Percentiles rank a stretch among this genome's conserved stretches.
Conservation (phyloP, 2,797 vertebrate species). For the Acrossocheilus wenchowensis region DNA sequence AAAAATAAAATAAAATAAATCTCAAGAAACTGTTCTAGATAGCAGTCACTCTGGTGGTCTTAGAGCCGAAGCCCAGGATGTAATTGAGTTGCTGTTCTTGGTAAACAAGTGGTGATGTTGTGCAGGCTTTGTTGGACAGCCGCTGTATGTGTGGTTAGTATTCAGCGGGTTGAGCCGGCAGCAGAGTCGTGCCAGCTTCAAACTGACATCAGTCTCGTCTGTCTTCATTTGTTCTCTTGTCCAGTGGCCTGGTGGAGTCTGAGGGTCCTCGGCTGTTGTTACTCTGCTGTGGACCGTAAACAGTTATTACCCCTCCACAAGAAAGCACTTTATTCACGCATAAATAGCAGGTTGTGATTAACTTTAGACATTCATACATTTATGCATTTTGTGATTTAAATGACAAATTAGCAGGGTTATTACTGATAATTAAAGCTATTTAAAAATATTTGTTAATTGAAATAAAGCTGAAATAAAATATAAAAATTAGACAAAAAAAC, state of each 20-base stretch:
- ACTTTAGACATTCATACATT: neutral
- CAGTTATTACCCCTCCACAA: neutral
- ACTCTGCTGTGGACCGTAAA: neutral
- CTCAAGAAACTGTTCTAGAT: neutral
- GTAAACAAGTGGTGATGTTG: neutral
- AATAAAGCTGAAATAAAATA: neutral
- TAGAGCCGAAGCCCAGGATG: neutral
- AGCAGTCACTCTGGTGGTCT: neutral
- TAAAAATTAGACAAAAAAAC: neutral
- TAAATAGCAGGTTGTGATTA: neutral
- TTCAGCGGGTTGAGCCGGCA: neutral
- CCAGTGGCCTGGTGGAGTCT: conserved; percentile 19
- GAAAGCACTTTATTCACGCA: neutral
- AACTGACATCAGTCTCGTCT: conserved; percentile 33
- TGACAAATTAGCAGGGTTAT: neutral
- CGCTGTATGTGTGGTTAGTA: conserved; percentile 33
- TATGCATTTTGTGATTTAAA: neutral
- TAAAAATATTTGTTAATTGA: neutral
- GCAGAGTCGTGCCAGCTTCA: conserved; percentile 13
- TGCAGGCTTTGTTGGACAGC: conserved; percentile 3
- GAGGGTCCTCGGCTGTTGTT: conserved; percentile 10
- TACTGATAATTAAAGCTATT: neutral
- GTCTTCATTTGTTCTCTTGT: conserved; percentile 35
- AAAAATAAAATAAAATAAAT: too few relatives aligned
- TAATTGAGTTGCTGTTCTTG: conserved; percentile 16